Conservation (phyloP, 2,113 vertebrate genomes). For the Copsychus sechellarum region DNA sequence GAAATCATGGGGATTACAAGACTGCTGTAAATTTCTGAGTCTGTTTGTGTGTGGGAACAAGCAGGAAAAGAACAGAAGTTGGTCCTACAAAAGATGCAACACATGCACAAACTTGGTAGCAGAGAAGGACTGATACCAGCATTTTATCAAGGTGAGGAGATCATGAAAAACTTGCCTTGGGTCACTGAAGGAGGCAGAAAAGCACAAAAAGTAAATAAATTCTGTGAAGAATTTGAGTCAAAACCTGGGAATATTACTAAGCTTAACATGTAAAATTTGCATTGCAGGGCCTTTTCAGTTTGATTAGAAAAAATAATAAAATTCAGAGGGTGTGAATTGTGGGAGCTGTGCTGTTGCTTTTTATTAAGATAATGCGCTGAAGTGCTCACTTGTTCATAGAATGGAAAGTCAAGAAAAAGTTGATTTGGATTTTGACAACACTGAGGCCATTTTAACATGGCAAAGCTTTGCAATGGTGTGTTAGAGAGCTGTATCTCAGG, state of each 20-base stretch:
- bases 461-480: neutral
- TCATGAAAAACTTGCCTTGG: neutral
- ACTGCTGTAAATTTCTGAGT: neutral
- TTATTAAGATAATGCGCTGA: neutral
- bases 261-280: neutral
- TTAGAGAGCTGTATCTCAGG: neutral
- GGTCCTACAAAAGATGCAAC: neutral
- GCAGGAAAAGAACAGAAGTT: neutral
- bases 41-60: neutral
- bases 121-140: neutral
- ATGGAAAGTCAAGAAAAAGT: neutral
- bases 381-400: neutral
- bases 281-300: neutral
- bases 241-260: neutral
- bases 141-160: neutral
- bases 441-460: neutral
- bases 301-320: neutral
- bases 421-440: neutral
- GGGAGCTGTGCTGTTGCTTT: neutral
- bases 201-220: neutral
- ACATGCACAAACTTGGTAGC: neutral
- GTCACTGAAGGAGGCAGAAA: neutral
- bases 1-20: neutral
- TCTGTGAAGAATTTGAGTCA: neutral
- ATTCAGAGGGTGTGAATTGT: neutral